phyloP scores from a whole-genome alignment of 2,797 vertebrate species.

The Rhinatrema bivittatum region DNA sequence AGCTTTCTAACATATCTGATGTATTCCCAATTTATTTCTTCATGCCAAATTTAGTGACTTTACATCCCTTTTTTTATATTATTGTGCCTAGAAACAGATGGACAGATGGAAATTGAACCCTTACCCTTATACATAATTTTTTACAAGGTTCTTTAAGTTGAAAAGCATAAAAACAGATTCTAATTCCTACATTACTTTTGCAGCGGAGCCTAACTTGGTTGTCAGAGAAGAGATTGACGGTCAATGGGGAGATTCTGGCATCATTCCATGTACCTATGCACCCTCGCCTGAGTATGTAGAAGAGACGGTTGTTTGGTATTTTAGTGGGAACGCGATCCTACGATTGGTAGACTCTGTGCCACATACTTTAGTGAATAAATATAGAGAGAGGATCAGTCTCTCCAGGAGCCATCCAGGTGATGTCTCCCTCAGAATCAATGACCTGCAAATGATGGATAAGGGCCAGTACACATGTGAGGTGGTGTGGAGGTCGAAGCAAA shows the following conservation, averaged over 20 bases:
- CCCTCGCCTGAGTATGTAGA: not conserved
- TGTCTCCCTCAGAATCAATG: not conserved
- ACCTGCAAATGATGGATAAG: not conserved
- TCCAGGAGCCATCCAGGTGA: not conserved
- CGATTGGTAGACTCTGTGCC: not conserved
- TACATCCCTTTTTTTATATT: too few relatives aligned
- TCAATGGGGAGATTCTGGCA: not conserved
- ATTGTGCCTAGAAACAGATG: too few relatives aligned
- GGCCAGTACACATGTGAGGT: not conserved
- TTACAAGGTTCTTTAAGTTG: too few relatives aligned
- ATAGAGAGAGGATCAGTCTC: not conserved
- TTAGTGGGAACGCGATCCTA: not conserved
- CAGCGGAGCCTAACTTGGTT: not conserved
- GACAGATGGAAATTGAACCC: too few relatives aligned
- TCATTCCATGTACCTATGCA: conserved; percentile 2
- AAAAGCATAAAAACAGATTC: too few relatives aligned
- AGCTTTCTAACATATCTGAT: too few relatives aligned
- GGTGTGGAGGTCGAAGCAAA: not conserved
- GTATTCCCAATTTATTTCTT: too few relatives aligned
- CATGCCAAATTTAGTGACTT: too few relatives aligned
- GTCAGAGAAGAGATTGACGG: not conserved
- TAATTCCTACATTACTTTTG: not conserved
- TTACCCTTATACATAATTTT: too few relatives aligned
- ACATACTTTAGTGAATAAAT: not conserved
- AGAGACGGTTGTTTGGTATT: not conserved